A percentile compares a stretch with the other conserved stretches of the same genome.
Conservation (phyloP, 2,797 vertebrate species). For the Xenopus petersii region DNA sequence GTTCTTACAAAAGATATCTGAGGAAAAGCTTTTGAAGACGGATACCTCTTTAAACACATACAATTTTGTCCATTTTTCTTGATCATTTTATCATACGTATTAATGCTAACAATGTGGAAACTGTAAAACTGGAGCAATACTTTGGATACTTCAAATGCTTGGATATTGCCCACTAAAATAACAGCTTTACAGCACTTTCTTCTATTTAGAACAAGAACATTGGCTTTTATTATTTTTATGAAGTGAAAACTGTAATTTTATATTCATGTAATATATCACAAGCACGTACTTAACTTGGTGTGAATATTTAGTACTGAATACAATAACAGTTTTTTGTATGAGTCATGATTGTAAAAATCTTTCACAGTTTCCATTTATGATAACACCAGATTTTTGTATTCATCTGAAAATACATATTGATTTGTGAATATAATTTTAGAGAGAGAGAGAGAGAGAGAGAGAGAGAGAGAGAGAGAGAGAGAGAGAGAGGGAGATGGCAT, state of each 20-base stretch:
- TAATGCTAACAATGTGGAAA: slow-evolving; percentile 14
- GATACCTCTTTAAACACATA: too few relatives aligned
- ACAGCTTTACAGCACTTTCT: slow-evolving; percentile 29
- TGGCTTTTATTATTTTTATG: slow-evolving; percentile 42
- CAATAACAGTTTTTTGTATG: slow-evolving; percentile 42
- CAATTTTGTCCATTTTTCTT: not conserved
- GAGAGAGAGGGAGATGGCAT: too few relatives aligned
- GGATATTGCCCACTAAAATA: slow-evolving; percentile 30
- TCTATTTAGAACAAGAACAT: slow-evolving; percentile 31
- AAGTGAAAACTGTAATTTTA: slow-evolving; percentile 50
- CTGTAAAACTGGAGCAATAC: slow-evolving; percentile 12
- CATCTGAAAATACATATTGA: slow-evolving; percentile 6
- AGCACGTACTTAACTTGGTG: slow-evolving; percentile 48
- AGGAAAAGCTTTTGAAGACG: too few relatives aligned
- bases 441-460: too few relatives aligned
- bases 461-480: too few relatives aligned
- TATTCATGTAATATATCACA: slow-evolving; percentile 47
- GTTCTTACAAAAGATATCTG: too few relatives aligned
- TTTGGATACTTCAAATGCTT: slow-evolving; percentile 38
- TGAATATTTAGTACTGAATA: slow-evolving; percentile 41
- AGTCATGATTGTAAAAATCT: slow-evolving; percentile 46
- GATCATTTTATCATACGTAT: slow-evolving; percentile 20
- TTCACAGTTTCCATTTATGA: slow-evolving; percentile 37
- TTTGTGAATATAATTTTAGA: too few relatives aligned
- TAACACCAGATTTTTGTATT: slow-evolving; percentile 26